A percentile compares a stretch with the other conserved stretches of the same genome.
phyloP scores from a whole-genome alignment of 2,113 vertebrate genomes.

The Rostratula benghalensis region DNA sequence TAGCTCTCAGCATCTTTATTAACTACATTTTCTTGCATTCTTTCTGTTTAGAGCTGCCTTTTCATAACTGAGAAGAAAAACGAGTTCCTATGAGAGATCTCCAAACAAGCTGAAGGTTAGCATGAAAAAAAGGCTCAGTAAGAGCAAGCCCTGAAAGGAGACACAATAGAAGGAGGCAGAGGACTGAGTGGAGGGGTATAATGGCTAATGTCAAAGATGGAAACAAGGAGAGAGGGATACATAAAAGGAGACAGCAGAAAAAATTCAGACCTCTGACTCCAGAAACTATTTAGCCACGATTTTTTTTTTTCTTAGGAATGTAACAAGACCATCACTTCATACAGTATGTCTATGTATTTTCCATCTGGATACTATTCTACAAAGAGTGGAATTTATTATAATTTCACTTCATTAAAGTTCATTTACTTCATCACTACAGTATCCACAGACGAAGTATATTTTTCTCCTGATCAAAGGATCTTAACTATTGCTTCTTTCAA shows the following conservation, averaged over 20 bases:
- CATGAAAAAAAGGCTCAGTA: background rate
- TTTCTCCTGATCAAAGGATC: background rate
- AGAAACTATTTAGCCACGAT: background rate
- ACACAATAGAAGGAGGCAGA: background rate
- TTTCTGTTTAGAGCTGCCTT: background rate
- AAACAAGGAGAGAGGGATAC: background rate
- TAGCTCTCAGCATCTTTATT: background rate
- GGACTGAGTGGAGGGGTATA: background rate
- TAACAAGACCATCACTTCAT: background rate
- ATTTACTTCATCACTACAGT: background rate
- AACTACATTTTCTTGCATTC: background rate
- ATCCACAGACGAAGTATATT: background rate
- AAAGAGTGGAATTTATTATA: background rate
- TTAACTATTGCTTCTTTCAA: background rate
- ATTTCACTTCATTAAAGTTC: background rate
- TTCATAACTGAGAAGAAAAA: background rate
- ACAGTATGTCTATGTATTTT: background rate
- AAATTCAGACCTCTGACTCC: background rate
- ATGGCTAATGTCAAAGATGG: background rate
- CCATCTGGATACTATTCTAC: background rate
- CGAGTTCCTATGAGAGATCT: background rate
- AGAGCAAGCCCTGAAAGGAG: background rate
- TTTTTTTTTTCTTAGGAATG: background rate
- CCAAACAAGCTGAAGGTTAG: background rate
- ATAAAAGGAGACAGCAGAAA: background rate